Evolutionary conservation across 2,797 vertebrate species (phyloP).

Genomic region (Centroberyx gerrardi): DNA sequence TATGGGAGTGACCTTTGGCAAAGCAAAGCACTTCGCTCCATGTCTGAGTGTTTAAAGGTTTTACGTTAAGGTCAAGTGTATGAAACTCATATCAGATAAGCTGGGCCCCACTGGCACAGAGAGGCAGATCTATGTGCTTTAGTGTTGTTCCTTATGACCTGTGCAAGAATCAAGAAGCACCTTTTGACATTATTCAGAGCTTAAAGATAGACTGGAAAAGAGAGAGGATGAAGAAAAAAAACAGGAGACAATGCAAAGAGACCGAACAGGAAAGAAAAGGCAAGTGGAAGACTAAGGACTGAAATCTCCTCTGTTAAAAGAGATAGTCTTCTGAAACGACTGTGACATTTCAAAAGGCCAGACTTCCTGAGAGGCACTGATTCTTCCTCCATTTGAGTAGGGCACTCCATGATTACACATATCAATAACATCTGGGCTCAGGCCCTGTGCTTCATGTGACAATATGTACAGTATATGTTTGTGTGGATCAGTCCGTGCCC

Average conservation of each 20-base stretch:
- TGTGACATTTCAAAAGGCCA: constrained; percentile 85
- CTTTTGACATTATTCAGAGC: constrained; percentile 58
- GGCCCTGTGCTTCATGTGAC: constrained; percentile 49
- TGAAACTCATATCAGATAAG: constrained; percentile 65
- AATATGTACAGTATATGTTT: constrained; percentile 28
- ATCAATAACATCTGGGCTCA: constrained; percentile 77
- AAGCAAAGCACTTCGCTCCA: constrained; percentile 74
- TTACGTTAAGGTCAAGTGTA: constrained; percentile 80
- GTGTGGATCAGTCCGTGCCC: background rate
- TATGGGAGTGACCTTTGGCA: constrained; percentile 81
- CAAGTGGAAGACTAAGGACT: constrained; percentile 61
- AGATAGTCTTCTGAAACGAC: constrained; percentile 72
- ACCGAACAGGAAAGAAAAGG: constrained; percentile 54
- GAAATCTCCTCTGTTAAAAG: constrained; percentile 68
- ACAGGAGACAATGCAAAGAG: constrained; percentile 38
- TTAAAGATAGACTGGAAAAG: constrained; percentile 36
- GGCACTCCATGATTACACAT: constrained; percentile 73
- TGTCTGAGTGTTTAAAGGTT: constrained; percentile 76
- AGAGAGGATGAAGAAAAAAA: constrained; percentile 30
- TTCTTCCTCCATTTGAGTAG: constrained; percentile 74
- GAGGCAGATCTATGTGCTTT: constrained; percentile 32
- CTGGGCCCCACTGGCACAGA: constrained; percentile 54
- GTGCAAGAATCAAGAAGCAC: constrained; percentile 52
- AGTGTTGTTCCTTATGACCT: constrained; percentile 36
- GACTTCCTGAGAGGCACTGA: constrained; percentile 78